A percentile compares a stretch with the other conserved stretches of the same genome.
Conservation (phyloP, 35 echinoderm and acorn worm species). For the Heliocidaris tuberculata region DNA sequence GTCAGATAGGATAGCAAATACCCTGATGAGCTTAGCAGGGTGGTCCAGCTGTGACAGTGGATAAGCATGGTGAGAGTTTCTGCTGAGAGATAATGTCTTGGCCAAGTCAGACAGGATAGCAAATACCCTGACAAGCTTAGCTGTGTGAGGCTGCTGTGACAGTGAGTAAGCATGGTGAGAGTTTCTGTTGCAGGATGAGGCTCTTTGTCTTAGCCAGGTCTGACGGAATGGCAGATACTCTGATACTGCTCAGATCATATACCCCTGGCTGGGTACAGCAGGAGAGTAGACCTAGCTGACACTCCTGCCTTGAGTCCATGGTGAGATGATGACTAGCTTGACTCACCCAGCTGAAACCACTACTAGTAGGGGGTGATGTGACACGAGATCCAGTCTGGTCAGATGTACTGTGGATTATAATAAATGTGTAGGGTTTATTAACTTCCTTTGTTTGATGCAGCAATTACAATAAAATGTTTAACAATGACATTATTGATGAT, state of each 20-base stretch:
- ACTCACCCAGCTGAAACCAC: constrained; percentile 82
- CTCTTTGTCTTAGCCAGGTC: neutral
- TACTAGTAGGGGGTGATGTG: constrained; percentile 46
- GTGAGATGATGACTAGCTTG: constrained; percentile 63
- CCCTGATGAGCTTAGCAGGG: constrained; percentile 39
- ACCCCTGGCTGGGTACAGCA: constrained; percentile 87
- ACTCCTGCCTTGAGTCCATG: constrained; percentile 52
- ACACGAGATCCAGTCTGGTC: neutral
- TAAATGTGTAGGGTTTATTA: neutral
- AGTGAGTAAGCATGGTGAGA: constrained; percentile 73
- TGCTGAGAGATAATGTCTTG: constrained; percentile 43
- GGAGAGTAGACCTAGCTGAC: constrained; percentile 61
- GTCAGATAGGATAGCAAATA: constrained; percentile 35
- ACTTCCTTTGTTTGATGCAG: too few relatives aligned
- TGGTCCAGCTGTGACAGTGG: constrained; percentile 43
- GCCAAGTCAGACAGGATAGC: constrained; percentile 5
- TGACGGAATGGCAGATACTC: constrained; percentile 46
- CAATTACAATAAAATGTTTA: too few relatives aligned
- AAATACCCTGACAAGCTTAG: constrained; percentile 52
- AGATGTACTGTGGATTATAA: neutral
- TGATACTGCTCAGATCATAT: constrained; percentile 85
- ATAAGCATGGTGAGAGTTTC: constrained; percentile 58
- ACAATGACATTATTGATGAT: too few relatives aligned
- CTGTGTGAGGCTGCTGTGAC: constrained; percentile 23
- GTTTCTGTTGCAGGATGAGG: constrained; percentile 56